A percentile compares a stretch with the other conserved stretches of the same genome.
Evolutionary conservation across 2,113 vertebrate genomes (phyloP).

Genomic region (Rhegmatorhina hoffmannsi): DNA sequence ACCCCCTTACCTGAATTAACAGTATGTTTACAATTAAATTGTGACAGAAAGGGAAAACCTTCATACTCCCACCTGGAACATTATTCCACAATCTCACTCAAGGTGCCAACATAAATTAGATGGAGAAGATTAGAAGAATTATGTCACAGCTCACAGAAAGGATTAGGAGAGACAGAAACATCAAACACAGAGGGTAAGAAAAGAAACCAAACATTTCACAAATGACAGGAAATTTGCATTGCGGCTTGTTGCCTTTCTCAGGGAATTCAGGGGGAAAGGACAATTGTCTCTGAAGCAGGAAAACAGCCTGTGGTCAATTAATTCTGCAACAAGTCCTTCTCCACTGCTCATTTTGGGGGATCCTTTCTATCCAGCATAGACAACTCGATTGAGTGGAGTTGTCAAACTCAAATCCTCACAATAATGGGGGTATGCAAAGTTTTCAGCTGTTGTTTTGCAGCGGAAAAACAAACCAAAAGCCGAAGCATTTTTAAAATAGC

Average conservation of each 20-base stretch:
- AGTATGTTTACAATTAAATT: background rate
- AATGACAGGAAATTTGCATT: background rate
- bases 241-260: background rate
- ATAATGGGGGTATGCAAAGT: background rate
- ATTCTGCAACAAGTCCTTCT: background rate
- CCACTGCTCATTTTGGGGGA: background rate
- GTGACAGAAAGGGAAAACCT: background rate
- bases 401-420: background rate
- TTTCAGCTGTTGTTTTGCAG: slow-evolving; percentile 79
- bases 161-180: background rate
- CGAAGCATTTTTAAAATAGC: slow-evolving; percentile 74
- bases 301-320: fast-evolving
- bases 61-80: background rate
- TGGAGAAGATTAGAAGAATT: background rate
- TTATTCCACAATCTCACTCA: background rate
- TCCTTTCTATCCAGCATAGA: background rate
- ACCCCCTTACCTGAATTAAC: background rate
- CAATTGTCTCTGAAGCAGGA: background rate
- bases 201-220: background rate
- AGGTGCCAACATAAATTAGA: background rate
- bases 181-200: background rate
- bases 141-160: background rate
- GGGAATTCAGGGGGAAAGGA: background rate
- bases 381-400: background rate
- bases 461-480: slow-evolving; percentile 60